Conservation (phyloP, 1,140 invertebrate species). For the Drosophila sechellia region DNA sequence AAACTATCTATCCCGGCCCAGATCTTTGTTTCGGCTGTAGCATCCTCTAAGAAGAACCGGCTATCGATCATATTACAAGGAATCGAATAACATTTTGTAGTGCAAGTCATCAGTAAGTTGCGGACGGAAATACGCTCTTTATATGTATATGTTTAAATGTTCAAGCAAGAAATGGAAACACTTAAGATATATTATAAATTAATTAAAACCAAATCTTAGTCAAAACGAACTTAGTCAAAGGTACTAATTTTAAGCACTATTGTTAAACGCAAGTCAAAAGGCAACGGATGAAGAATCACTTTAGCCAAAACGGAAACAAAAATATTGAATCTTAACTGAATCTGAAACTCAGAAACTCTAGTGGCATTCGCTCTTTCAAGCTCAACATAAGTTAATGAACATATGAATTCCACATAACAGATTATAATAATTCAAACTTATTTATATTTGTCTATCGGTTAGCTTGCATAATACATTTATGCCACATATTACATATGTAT, state of each 20-base stretch:
- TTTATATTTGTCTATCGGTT: constrained; percentile 70
- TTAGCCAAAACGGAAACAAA: constrained; percentile 36
- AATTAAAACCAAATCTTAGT: constrained; percentile 70
- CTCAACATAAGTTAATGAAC: constrained; percentile 60
- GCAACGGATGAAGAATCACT: constrained; percentile 30
- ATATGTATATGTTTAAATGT: constrained; percentile 79
- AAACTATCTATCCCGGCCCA: constrained; percentile 8
- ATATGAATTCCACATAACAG: constrained; percentile 59
- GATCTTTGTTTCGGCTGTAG: constrained; percentile 20
- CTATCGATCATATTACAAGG: constrained; percentile 25
- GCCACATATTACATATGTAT: constrained; percentile 50
- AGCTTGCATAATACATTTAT: constrained; percentile 60
- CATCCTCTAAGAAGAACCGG: constrained; percentile 22
- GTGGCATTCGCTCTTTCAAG: constrained; percentile 63
- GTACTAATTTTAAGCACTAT: constrained; percentile 77
- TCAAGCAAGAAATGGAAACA: constrained; percentile 46
- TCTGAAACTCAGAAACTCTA: constrained; percentile 48
- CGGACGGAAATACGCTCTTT: constrained; percentile 52
- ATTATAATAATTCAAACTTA: constrained; percentile 50
- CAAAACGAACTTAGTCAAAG: constrained; percentile 75
- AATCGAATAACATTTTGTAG: constrained; percentile 30
- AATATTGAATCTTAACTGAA: constrained; percentile 41
- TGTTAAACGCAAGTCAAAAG: constrained; percentile 64
- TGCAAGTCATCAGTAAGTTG: constrained; percentile 34
- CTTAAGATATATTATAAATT: constrained; percentile 61